Conservation (phyloP, 2,797 vertebrate genomes). For the Menidia menidia region DNA sequence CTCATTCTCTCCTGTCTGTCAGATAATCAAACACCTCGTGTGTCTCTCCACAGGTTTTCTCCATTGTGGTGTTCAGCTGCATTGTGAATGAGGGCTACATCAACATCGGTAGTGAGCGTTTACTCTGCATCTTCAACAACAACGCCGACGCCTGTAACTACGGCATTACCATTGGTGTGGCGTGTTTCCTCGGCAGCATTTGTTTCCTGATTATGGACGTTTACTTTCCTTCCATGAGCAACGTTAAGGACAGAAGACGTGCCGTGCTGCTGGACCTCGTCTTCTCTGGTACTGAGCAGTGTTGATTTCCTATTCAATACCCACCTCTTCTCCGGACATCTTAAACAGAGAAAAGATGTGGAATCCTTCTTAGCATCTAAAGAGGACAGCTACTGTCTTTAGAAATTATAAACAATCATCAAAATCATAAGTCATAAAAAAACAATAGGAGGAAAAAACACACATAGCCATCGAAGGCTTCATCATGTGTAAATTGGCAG, state of each 20-base stretch:
- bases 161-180: constrained; percentile 88
- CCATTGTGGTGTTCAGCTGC: constrained; percentile 95
- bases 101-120: constrained; percentile 86
- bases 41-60: constrained; percentile 73
- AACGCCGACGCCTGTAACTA: constrained; percentile 95
- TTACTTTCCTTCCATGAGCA: constrained; percentile 97
- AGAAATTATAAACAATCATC: background rate
- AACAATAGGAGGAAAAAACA: background rate
- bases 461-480: background rate
- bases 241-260: constrained; percentile 89
- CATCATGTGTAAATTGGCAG: no score
- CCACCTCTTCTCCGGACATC: background rate
- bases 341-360: background rate
- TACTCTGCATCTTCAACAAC: constrained; percentile 92
- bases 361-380: no score
- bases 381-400: background rate
- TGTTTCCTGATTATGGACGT: constrained; percentile 90
- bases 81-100: constrained; percentile 96
- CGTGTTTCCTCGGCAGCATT: constrained; percentile 91
- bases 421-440: background rate
- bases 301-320: background rate
- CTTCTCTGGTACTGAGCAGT: constrained; percentile 88
- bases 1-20: constrained; percentile 49
- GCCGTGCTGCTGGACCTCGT: constrained; percentile 90
- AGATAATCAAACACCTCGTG: constrained; percentile 31